Evolutionary conservation across 2,113 vertebrate species (phyloP), one percentile per base, ranked within the genome.

Genomic region (Menidia beryllina): DNA sequence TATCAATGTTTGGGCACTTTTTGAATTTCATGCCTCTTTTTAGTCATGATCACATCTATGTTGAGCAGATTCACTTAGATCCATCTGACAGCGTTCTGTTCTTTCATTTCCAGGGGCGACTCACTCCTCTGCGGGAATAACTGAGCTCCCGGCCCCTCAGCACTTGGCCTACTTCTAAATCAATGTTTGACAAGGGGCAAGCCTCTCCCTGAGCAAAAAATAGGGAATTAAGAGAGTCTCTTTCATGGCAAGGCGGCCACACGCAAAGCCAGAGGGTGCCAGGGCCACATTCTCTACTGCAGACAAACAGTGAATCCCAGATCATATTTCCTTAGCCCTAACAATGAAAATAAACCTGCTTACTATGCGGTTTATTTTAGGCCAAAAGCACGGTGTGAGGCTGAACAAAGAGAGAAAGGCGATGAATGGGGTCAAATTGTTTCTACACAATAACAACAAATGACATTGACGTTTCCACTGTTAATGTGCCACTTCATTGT

Each of bases 101-200:
- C 57, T 66, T 80, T 20, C 57, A 57, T 76, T 78, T 73, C 73
- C 72, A 74, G 55, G 58, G 85, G 50, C 75, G 47, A 45, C 62
- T 60, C 11, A 26, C 54, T 73, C 72, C 75, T 90, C 86, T 69
- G 77, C 63, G 86, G 81, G 83, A 86, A 68, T 69, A 67, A 25
- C 64, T 51, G 21, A 69, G 85, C 81, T 60, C 58, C 54, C 24
- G 41, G 83, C 82, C 89, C 86, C 87, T 78, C 47, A 58, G 88
- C 89, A 90, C 80, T 75, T 88, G 87, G 81, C 90, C 88, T 91
- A 89, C 86, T 90, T 91, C 87, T 87, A 80, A 90, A 90, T 91
- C 86, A 85, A 77, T 89, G 89, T 91, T 93, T 91, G 86, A 90
- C 86, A 88, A 86, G 85, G 75, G 88, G 77, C 70, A 48, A 86